Evolutionary conservation across 2,888 invertebrate species (phyloP).

Genomic region (Dynastes grantii): DNA sequence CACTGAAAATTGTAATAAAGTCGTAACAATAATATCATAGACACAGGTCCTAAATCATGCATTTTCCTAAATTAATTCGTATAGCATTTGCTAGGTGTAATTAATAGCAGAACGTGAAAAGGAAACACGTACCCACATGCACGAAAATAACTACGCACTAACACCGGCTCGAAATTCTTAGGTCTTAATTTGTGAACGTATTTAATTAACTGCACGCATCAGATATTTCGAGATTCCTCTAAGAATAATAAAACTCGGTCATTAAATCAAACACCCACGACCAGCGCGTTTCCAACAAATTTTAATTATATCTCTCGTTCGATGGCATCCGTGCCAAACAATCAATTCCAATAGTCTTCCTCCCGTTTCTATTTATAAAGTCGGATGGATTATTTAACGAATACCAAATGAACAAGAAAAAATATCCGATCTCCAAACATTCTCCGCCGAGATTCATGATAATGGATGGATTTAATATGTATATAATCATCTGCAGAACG

Average conservation of each 20-base stretch:
- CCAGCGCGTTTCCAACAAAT: slow-evolving; percentile 46
- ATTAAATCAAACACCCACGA: slow-evolving; percentile 47
- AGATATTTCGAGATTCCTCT: slow-evolving; percentile 48
- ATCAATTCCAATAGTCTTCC: slow-evolving; percentile 46
- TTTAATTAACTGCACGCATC: slow-evolving; percentile 46
- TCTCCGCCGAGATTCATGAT: slow-evolving; percentile 19
- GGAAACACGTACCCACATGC: slow-evolving; percentile 1
- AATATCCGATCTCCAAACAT: slow-evolving; percentile 41
- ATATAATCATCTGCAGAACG: not conserved
- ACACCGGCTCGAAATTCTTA: slow-evolving; percentile 27
- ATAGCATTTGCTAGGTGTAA: not conserved
- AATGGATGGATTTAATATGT: slow-evolving; percentile 25
- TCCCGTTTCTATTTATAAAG: slow-evolving; percentile 43
- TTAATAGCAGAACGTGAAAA: slow-evolving; percentile 13
- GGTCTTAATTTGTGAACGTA: slow-evolving; percentile 42
- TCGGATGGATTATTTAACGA: slow-evolving; percentile 43
- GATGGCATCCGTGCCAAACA: slow-evolving; percentile 47
- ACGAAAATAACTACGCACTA: slow-evolving; percentile 17
- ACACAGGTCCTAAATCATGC: too few relatives aligned
- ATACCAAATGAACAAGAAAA: slow-evolving; percentile 43
- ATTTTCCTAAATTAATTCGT: too few relatives aligned
- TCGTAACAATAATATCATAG: too few relatives aligned
- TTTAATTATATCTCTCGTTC: slow-evolving; percentile 47
- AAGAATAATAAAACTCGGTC: slow-evolving; percentile 47
- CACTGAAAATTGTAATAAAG: too few relatives aligned